Evolutionary conservation across 2,797 vertebrate genomes (phyloP).

Genomic region (Potorous gilbertii): DNA sequence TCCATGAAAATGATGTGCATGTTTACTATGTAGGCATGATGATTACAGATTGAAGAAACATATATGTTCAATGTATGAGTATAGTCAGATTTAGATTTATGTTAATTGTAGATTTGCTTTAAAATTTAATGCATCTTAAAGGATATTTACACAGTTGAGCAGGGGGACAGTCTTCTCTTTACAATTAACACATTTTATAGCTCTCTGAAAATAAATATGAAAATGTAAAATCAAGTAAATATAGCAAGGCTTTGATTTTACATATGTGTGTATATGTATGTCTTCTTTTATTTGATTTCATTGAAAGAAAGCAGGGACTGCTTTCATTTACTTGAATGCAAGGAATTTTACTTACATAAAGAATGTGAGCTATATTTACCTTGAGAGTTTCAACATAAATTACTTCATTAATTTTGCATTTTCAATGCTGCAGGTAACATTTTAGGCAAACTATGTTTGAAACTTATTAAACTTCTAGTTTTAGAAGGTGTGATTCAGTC

Average conservation of each 20-base stretch:
- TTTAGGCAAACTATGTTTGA: slow-evolving; percentile 8
- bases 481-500: neutral
- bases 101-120: slow-evolving; percentile 50
- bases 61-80: slow-evolving; percentile 54
- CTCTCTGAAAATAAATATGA: slow-evolving; percentile 32
- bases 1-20: slow-evolving; percentile 37
- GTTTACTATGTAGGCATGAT: slow-evolving; percentile 30
- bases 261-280: neutral
- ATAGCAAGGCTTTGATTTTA: neutral
- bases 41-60: slow-evolving; percentile 12
- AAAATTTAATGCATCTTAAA: slow-evolving; percentile 20
- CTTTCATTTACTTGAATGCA: neutral
- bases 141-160: slow-evolving; percentile 31
- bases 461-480: slow-evolving; percentile 17
- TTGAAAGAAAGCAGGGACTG: slow-evolving; percentile 23
- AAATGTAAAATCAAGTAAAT: slow-evolving; percentile 41
- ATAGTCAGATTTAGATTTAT: slow-evolving; percentile 46
- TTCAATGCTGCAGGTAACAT: neutral
- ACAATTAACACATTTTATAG: slow-evolving; percentile 10
- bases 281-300: slow-evolving; percentile 26
- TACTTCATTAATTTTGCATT: slow-evolving; percentile 15
- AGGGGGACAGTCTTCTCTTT: slow-evolving; percentile 16
- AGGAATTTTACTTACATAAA: slow-evolving; percentile 3
- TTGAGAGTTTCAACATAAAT: slow-evolving; percentile 12
- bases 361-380: neutral